Conservation (phyloP, 92 coral and sea anemone genomes). For the Bergia puertoricense region DNA sequence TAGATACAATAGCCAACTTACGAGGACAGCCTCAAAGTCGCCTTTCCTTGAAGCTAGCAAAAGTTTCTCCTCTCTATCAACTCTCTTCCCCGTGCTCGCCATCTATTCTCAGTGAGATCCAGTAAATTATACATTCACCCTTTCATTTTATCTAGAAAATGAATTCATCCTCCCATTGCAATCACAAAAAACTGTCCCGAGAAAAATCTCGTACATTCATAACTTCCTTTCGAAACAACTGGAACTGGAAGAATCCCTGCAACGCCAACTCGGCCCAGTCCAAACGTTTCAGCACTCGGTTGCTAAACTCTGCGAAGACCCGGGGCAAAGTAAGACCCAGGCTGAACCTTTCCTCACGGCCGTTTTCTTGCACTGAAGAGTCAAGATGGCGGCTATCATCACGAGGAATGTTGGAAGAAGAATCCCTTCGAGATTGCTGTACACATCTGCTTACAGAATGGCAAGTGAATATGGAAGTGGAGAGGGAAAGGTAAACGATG, state of each 20-base stretch:
- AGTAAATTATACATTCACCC: slow-evolving; percentile 39
- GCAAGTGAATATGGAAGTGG: slow-evolving; percentile 87
- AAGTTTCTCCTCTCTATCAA: slow-evolving; percentile 86
- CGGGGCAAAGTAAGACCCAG: slow-evolving; percentile 10
- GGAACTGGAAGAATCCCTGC: slow-evolving; percentile 1
- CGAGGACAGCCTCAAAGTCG: slow-evolving; percentile 77
- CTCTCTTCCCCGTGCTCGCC: slow-evolving; percentile 56
- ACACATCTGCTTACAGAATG: slow-evolving; percentile 53
- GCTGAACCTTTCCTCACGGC: slow-evolving; percentile 4
- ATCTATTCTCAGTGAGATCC: slow-evolving; percentile 3
- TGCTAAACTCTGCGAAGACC: background rate
- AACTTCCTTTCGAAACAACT: background rate
- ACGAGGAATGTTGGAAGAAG: slow-evolving; percentile 43
- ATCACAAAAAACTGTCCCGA: background rate
- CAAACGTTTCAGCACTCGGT: background rate
- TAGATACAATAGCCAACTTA: slow-evolving; percentile 59
- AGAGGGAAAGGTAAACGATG: slow-evolving; percentile 73
- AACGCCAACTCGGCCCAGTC: slow-evolving; percentile 13
- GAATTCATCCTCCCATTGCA: background rate
- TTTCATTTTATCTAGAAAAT: slow-evolving; percentile 37
- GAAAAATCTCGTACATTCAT: background rate
- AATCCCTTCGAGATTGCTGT: slow-evolving; percentile 57
- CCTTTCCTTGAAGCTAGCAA: slow-evolving; percentile 91
- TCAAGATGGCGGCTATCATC: slow-evolving; percentile 85
- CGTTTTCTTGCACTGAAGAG: background rate